phyloP scores from a whole-genome alignment of 2,888 invertebrate genomes.

The Ferrisia virgata region DNA sequence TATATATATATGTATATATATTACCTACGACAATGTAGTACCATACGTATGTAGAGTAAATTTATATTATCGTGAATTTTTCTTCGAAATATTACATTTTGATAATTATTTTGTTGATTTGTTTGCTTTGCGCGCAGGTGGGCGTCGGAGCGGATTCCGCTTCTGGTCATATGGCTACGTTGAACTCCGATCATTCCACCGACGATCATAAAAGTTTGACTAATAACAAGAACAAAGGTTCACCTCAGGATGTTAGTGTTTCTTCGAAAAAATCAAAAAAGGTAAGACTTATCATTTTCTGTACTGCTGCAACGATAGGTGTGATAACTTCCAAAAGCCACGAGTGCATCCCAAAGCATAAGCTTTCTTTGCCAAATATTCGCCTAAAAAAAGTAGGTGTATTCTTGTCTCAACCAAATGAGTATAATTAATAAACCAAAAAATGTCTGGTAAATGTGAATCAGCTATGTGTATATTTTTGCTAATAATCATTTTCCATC shows the following conservation, averaged over 20 bases:
- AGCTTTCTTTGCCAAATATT: too few species aligned
- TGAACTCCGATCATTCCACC: constrained; percentile 34
- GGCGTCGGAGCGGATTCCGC: constrained; percentile 36
- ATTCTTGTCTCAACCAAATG: too few species aligned
- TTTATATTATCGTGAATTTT: not conserved
- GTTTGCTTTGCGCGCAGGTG: too few species aligned
- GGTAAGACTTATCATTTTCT: too few species aligned
- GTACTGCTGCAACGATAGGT: too few species aligned
- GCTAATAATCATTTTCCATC: too few species aligned
- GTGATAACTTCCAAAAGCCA: too few species aligned
- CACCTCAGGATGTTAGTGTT: constrained; percentile 23
- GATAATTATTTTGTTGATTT: not conserved
- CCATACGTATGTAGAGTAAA: not conserved
- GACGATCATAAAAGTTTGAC: constrained; percentile 36
- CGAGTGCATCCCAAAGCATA: too few species aligned
- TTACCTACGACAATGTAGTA: not conserved
- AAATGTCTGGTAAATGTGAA: too few species aligned
- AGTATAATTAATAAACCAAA: too few species aligned
- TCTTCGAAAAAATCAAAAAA: constrained; percentile 41
- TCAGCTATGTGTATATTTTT: too few species aligned
- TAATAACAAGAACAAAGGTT: constrained; percentile 32
- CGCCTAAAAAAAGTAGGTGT: too few species aligned
- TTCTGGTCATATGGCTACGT: constrained; percentile 36
- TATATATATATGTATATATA: not conserved
- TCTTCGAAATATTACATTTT: not conserved